Evolutionary conservation across 1,140 invertebrate genomes (phyloP).

Genomic region (Thalassaphorura encarpata): DNA sequence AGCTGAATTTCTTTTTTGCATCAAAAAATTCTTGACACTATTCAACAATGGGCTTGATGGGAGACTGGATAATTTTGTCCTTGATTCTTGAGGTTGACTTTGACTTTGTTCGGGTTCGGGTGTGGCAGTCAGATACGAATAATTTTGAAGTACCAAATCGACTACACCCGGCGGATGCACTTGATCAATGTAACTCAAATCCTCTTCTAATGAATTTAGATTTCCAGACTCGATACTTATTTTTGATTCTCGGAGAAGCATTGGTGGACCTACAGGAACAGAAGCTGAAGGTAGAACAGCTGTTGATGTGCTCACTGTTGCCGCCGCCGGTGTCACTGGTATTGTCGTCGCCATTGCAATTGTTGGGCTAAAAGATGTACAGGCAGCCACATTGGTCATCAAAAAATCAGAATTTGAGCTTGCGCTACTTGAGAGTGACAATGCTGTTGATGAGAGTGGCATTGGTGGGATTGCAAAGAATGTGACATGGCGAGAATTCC

Average conservation of each 20-base stretch:
- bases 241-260: slow-evolving; percentile 1
- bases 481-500: neutral
- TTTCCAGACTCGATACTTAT: neutral
- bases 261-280: no score
- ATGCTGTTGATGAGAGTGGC: neutral
- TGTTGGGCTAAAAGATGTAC: slow-evolving; percentile 21
- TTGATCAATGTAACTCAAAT: no score
- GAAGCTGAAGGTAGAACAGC: no score
- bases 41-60: neutral
- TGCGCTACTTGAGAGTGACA: neutral
- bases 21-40: neutral
- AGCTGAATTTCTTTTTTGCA: neutral
- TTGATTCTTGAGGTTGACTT: neutral
- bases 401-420: neutral
- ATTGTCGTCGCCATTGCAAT: slow-evolving; percentile 20
- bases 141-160: no score
- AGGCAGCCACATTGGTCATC: neutral
- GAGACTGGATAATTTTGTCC: neutral
- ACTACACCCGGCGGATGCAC: no score
- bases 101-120: no score
- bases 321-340: neutral
- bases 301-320: no score
- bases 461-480: neutral
- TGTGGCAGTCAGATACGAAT: no score
- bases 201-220: neutral